Conservation (phyloP, 2,888 invertebrate species). For the Crioceris asparagi region DNA sequence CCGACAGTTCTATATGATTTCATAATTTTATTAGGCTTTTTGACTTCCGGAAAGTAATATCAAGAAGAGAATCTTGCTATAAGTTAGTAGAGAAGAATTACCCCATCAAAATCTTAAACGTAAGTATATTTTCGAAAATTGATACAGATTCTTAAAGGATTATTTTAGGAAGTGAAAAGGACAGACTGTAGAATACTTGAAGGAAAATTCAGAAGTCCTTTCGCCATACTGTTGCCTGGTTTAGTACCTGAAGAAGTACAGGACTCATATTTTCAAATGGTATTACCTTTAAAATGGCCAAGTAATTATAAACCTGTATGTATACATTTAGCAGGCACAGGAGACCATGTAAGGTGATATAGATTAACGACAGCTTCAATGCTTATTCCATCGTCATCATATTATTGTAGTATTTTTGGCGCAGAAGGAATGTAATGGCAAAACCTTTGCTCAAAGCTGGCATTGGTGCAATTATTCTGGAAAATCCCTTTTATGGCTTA, state of each 20-base stretch:
- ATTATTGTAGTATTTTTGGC: conserved; percentile 81
- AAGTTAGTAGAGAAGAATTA: conserved; percentile 72
- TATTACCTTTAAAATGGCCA: conserved; percentile 73
- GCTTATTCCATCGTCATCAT: conserved; percentile 11
- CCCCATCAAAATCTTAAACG: conserved; percentile 79
- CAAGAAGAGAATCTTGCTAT: conserved; percentile 71
- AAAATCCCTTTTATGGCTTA: conserved; percentile 92
- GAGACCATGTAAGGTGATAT: conserved; percentile 72
- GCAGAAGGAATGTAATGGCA: conserved; percentile 80
- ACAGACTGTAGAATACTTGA: conserved; percentile 67
- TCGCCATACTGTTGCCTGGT: conserved; percentile 72
- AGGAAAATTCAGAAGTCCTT: conserved; percentile 80
- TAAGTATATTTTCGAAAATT: conserved; percentile 33
- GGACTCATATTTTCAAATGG: conserved; percentile 73
- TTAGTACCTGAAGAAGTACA: conserved; percentile 76
- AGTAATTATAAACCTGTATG: conserved; percentile 70
- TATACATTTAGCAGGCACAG: conserved; percentile 93
- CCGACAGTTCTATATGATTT: neutral
- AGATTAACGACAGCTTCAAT: conserved; percentile 2
- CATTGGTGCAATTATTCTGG: conserved; percentile 86
- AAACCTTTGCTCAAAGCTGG: conserved; percentile 85
- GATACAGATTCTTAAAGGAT: neutral
- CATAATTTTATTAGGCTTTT: conserved; percentile 62
- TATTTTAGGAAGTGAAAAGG: conserved; percentile 57
- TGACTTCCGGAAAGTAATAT: conserved; percentile 78